A percentile compares a stretch with the other conserved stretches of the same genome.
phyloP scores from a whole-genome alignment of 2,113 vertebrate genomes.

The Anseranas semipalmata region DNA sequence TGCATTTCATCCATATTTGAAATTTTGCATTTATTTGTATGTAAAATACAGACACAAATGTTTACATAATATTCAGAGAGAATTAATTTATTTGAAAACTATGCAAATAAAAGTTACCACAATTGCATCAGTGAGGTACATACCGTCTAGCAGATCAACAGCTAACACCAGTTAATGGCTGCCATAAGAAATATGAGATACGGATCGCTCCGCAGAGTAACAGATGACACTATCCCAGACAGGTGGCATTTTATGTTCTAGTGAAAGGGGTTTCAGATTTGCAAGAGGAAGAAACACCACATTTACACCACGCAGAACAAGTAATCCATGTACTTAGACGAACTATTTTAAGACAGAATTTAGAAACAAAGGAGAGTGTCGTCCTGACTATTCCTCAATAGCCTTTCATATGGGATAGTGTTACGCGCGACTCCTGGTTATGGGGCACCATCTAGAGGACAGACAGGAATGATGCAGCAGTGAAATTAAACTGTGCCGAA shows the following conservation, averaged over 20 bases:
- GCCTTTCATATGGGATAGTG: neutral
- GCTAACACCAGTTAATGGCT: conserved; percentile 49
- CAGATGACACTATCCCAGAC: neutral
- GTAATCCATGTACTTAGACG: neutral
- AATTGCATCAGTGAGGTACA: neutral
- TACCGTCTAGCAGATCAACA: neutral
- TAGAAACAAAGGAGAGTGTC: conserved; percentile 35
- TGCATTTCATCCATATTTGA: neutral
- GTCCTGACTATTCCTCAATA: neutral
- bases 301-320: neutral
- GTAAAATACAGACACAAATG: neutral
- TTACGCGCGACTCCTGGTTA: neutral
- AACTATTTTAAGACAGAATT: neutral
- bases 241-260: neutral
- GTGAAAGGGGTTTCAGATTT: neutral
- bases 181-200: conserved; percentile 8
- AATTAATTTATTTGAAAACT: neutral
- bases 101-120: neutral
- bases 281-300: neutral
- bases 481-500: neutral
- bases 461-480: neutral
- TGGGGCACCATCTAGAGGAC: conserved; percentile 74
- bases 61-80: neutral
- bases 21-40: neutral
- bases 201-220: neutral